phyloP scores from a whole-genome alignment of 2,888 invertebrate species.

The Mesorhabditis sp. region DNA sequence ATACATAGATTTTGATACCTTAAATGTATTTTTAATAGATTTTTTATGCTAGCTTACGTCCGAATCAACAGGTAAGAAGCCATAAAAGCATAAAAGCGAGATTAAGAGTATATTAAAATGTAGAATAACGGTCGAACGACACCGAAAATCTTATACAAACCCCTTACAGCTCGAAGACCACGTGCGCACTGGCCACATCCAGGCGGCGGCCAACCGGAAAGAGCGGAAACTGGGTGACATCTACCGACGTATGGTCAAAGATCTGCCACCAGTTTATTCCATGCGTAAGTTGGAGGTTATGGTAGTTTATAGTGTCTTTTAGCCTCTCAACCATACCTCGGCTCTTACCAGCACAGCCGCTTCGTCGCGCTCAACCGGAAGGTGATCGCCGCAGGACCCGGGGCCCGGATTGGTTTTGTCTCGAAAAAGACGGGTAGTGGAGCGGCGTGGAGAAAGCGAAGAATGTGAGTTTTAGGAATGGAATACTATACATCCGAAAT shows the following conservation, averaged over 20 bases:
- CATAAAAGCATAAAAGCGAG: background rate
- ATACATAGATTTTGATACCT: background rate
- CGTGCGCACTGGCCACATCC: background rate
- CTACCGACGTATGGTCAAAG: background rate
- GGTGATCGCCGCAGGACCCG: background rate
- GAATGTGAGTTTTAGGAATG: background rate
- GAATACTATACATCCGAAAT: too few relatives aligned
- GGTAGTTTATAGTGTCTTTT: too few relatives aligned
- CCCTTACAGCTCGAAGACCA: background rate
- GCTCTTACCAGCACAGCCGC: background rate
- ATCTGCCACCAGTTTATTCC: background rate
- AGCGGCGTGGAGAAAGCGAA: background rate
- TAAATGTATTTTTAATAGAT: background rate
- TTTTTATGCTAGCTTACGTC: background rate
- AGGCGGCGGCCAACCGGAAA: constrained; percentile 2
- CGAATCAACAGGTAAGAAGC: background rate
- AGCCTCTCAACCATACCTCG: too few relatives aligned
- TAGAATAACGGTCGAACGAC: too few relatives aligned
- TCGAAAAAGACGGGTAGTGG: background rate
- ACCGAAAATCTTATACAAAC: too few relatives aligned
- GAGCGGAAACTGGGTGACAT: background rate
- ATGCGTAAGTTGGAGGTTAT: background rate
- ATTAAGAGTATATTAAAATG: too few relatives aligned
- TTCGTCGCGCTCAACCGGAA: background rate
- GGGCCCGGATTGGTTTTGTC: background rate